Evolutionary conservation across 2,113 vertebrate genomes (phyloP).

Genomic region (Rostratula benghalensis): DNA sequence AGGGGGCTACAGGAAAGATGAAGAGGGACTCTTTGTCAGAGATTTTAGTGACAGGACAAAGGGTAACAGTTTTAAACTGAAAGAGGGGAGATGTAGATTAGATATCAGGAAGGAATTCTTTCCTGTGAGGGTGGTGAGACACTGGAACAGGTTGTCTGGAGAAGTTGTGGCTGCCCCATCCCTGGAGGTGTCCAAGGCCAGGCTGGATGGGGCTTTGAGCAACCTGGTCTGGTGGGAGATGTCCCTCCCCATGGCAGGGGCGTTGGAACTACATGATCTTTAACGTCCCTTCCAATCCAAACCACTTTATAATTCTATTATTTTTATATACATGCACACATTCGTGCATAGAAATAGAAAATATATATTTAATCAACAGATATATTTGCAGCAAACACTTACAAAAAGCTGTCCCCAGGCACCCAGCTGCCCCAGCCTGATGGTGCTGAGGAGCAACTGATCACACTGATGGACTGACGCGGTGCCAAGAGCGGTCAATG

Average conservation of each 20-base stretch:
- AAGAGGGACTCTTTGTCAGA: too few species aligned
- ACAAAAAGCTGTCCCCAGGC: background rate
- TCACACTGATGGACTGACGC: accelerated
- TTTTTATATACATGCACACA: background rate
- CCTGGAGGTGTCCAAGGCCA: background rate
- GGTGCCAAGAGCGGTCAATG: background rate
- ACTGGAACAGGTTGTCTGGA: background rate
- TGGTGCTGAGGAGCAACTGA: background rate
- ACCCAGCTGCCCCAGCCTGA: background rate
- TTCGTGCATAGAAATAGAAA: background rate
- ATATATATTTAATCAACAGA: background rate
- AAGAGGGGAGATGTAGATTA: background rate
- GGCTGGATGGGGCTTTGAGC: background rate
- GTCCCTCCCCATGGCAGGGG: background rate
- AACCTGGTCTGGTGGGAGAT: background rate
- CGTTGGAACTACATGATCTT: background rate
- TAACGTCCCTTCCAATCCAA: background rate
- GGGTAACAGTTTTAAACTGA: background rate
- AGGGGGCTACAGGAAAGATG: background rate
- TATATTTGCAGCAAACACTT: background rate
- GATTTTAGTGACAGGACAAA: background rate
- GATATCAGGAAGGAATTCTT: background rate
- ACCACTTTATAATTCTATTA: background rate
- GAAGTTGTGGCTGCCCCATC: background rate
- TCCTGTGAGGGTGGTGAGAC: background rate